Conservation (phyloP, 2,113 vertebrate species). For the Lonchura striata region DNA sequence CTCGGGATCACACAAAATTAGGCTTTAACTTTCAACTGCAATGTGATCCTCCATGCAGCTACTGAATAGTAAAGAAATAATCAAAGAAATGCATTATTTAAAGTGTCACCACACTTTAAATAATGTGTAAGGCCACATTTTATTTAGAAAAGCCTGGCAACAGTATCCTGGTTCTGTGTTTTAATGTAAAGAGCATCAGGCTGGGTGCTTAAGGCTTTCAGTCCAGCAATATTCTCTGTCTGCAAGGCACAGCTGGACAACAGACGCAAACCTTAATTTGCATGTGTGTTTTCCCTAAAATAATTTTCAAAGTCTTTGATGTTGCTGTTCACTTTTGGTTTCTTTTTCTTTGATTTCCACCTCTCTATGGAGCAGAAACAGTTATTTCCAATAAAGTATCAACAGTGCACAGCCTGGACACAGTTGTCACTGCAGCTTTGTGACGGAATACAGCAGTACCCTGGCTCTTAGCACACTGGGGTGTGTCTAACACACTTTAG, state of each 20-base stretch:
- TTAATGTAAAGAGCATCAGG: background rate
- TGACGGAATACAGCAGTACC: background rate
- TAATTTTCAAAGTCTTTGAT: background rate
- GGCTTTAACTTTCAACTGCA: background rate
- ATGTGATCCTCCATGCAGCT: background rate
- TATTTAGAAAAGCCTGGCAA: background rate
- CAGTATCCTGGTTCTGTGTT: background rate
- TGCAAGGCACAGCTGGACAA: background rate
- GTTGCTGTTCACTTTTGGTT: background rate
- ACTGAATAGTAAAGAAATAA: background rate
- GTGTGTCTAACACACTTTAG: background rate
- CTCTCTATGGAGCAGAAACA: background rate
- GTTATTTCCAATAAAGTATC: background rate
- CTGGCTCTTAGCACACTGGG: background rate
- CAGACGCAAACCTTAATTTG: background rate
- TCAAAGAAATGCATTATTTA: conserved; percentile 19
- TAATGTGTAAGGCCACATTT: background rate
- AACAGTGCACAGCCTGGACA: background rate
- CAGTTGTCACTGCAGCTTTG: background rate
- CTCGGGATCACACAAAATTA: background rate
- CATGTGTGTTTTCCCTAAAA: background rate
- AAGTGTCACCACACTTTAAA: background rate
- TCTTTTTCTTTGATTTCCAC: background rate
- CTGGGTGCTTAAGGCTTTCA: background rate
- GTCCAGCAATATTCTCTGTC: background rate